Evolutionary conservation across 2,888 invertebrate genomes (phyloP), one percentile per base, ranked within the genome.

Genomic region (Drosophila eohydei): DNA sequence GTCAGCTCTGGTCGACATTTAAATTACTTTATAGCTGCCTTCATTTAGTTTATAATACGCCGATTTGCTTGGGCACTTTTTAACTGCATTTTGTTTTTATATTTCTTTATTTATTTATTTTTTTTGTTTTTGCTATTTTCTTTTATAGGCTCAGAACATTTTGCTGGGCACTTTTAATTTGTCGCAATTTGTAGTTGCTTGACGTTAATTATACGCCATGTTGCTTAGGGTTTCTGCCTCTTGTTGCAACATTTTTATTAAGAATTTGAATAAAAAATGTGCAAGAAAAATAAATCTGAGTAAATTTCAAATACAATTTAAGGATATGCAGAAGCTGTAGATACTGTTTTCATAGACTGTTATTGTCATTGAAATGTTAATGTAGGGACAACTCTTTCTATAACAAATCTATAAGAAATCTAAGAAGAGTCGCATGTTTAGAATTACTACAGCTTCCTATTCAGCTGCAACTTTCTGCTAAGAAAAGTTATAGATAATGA

Each of bases 1-100:
- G 55, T 66, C 26, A 38, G 50, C 44, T 61, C n/a, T 68, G 64
- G 70, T 70, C 75, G 79, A 70, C 80, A 82, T 73, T 79, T 79
- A 88, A 89, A 89, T 89, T 86, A 76, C 88, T 86, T 83, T 80
- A 83, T 80, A 74, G 83, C 78, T 71, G 68, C 74, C 85, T 88
- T 80, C 88, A 76, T 75, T 86, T 85, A 83, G 79, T 78, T 73
- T 71, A 76, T 72, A 81, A 81, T 63, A 71, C 83, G 48, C 48
- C 52, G 67, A 70, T 80, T 82, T 72, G 46, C 66, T 51, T 8
- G 40, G 50, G 11, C 60, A 64, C 55, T 64, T 77, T 77, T 54
- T 38, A 59, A 21, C 61, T 62, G 52, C 54, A 43, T 21, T 58
- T 52, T 32, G 4, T 14, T 28, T 32, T 48, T 30, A 11, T 21